Conservation (phyloP, 1,140 invertebrate species). For the Panagrolaimus sp. region DNA sequence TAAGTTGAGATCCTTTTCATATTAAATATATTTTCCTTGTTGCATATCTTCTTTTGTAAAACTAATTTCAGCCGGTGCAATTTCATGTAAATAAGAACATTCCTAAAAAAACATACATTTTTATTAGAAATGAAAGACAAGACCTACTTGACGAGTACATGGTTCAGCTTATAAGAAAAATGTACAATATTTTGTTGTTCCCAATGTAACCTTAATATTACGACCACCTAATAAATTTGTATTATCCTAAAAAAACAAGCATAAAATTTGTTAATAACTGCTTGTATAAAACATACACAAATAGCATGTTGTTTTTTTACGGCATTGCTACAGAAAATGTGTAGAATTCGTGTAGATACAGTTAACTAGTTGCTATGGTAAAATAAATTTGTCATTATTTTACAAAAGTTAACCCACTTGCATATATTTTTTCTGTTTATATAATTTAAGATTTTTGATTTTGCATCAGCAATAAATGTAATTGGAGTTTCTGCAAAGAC, state of each 20-base stretch:
- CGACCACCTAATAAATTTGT: slow-evolving; percentile 94
- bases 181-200: slow-evolving; percentile 99
- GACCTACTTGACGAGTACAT: slow-evolving; percentile 72
- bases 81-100: slow-evolving; percentile 99
- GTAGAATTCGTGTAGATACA: too few species aligned
- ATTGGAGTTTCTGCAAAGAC: too few species aligned
- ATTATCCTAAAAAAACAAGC: slow-evolving; percentile 75
- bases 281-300: too few species aligned
- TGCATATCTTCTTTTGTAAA: slow-evolving; percentile 99
- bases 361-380: too few species aligned
- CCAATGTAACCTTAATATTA: slow-evolving; percentile 89
- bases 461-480: too few species aligned
- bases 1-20: not conserved
- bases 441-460: too few species aligned
- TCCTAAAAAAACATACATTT: slow-evolving; percentile 63
- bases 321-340: too few species aligned
- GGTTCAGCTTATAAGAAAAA: slow-evolving; percentile 95
- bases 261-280: too few species aligned
- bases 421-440: too few species aligned
- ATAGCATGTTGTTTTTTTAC: too few species aligned
- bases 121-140: not conserved
- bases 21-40: slow-evolving; percentile 75
- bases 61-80: slow-evolving; percentile 88
- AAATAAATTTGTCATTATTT: too few species aligned
- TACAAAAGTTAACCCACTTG: too few species aligned